A percentile compares a stretch with the other conserved stretches of the same genome.
These are phyloP conservation scores for Geopemphigus sp. DNA, from an alignment of 1,140 invertebrate genomes.

Conservation along the genomic window DNA sequence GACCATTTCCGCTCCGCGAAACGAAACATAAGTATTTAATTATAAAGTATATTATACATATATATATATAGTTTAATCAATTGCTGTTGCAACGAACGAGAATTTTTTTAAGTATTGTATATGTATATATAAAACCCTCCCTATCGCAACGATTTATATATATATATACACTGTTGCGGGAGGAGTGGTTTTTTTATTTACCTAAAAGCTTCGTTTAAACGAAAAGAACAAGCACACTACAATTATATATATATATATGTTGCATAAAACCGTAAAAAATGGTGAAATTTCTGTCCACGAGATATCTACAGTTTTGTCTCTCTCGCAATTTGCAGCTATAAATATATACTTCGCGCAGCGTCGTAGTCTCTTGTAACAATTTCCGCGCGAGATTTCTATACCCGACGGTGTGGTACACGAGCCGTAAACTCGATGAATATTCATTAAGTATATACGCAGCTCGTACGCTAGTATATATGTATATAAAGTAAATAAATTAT, in stretches of 20 bases:
- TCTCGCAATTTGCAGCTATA: too few relatives aligned
- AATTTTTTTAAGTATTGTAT: not conserved
- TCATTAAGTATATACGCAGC: not conserved
- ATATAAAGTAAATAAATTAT: too few relatives aligned
- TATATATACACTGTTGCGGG: too few relatives aligned
- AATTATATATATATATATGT: not conserved
- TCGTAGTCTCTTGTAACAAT: not conserved
- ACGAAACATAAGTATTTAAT: not conserved
- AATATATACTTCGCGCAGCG: too few relatives aligned
- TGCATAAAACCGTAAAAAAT: not conserved
- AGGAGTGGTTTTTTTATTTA: not conserved
- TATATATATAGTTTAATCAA: too few relatives aligned
- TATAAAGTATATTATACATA: not conserved
- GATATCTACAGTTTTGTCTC: not conserved
- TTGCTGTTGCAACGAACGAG: too few relatives aligned
- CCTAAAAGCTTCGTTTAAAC: not conserved
- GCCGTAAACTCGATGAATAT: slow-evolving; percentile 11
- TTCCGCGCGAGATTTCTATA: slow-evolving; percentile 26
- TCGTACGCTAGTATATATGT: not conserved
- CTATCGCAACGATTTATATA: too few relatives aligned
- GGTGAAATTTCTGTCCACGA: not conserved
- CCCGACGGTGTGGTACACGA: too few relatives aligned
- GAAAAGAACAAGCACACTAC: not conserved
- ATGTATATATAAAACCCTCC: too few relatives aligned
- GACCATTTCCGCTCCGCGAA: too few relatives aligned